These are phyloP conservation scores for Rynchops niger DNA, from an alignment of 2,113 vertebrate genomes.

Conservation along the genomic window DNA sequence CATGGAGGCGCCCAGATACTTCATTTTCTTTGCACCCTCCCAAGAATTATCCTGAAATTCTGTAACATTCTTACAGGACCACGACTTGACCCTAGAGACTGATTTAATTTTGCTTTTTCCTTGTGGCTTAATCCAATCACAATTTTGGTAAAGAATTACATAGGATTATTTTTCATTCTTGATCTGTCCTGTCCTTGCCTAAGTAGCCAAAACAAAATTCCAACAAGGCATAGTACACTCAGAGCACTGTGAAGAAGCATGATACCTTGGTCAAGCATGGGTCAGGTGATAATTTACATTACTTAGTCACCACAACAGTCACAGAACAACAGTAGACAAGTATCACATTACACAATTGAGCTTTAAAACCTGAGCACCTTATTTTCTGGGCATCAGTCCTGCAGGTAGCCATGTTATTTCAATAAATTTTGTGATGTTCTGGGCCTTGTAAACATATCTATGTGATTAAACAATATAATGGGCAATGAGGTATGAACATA, in stretches of 20 bases:
- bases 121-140: not conserved
- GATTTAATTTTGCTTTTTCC: not conserved
- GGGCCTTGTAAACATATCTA: not conserved
- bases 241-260: not conserved
- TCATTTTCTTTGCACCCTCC: not conserved
- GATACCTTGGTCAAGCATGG: not conserved
- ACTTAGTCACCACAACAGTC: not conserved
- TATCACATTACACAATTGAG: not conserved
- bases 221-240: not conserved
- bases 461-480: not conserved
- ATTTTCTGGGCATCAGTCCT: not conserved
- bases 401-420: not conserved
- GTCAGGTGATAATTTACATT: not conserved
- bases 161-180: not conserved
- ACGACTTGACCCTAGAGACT: not conserved
- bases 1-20: not conserved
- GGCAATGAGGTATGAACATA: not conserved
- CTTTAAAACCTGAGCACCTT: not conserved
- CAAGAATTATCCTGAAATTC: not conserved
- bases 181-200: not conserved
- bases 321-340: not conserved
- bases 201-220: not conserved
- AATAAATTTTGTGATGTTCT: not conserved
- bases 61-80: not conserved
- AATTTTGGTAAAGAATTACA: not conserved